phyloP scores from a whole-genome alignment of 1,140 invertebrate species.

The Eueides isabella region DNA sequence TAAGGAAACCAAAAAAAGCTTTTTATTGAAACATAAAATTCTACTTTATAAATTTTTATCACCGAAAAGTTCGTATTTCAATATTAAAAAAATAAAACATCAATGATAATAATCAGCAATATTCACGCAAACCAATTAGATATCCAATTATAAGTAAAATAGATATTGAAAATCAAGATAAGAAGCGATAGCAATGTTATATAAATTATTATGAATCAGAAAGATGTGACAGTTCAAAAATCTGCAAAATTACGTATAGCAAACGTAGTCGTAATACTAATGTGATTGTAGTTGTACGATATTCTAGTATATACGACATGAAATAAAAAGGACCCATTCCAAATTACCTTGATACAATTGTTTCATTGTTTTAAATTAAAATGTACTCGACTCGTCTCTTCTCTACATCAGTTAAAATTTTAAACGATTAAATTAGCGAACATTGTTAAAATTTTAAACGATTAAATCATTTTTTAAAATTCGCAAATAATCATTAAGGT shows the following conservation, averaged over 20 bases:
- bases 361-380: conserved; percentile 21
- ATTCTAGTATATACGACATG: conserved; percentile 28
- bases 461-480: too few relatives aligned
- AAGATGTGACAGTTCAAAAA: conserved; percentile 30
- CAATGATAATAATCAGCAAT: conserved; percentile 15
- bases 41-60: conserved; percentile 5
- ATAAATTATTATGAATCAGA: conserved; percentile 35
- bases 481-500: too few relatives aligned
- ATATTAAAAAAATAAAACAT: conserved; percentile 17
- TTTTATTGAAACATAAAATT: conserved; percentile 5
- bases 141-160: conserved; percentile 21
- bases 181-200: conserved; percentile 31
- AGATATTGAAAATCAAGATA: conserved; percentile 37
- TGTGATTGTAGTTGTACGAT: conserved; percentile 43
- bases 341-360: conserved; percentile 18
- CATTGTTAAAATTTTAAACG: too few relatives aligned
- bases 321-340: conserved; percentile 30
- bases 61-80: conserved; percentile 3
- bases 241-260: conserved; percentile 44
- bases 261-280: conserved; percentile 31
- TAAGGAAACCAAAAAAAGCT: neutral
- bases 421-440: too few relatives aligned
- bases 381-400: neutral
- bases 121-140: conserved; percentile 22
- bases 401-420: too few relatives aligned